Evolutionary conservation across 2,888 invertebrate genomes (phyloP).

Genomic region (Cryptops parisi): DNA sequence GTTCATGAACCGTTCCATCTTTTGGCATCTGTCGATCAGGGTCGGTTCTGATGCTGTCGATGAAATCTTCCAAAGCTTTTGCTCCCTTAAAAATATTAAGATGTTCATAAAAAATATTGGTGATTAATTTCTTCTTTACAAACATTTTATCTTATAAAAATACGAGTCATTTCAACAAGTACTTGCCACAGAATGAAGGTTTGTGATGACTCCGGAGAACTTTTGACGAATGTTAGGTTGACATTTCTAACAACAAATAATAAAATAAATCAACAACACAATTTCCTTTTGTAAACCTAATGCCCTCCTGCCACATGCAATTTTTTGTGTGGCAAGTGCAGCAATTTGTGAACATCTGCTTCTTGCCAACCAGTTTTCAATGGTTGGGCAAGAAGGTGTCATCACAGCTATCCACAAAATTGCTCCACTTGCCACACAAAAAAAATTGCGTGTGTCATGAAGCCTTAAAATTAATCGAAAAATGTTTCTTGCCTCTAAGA

Average conservation of each 20-base stretch:
- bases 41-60: slow-evolving; percentile 65
- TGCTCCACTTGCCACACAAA: too few relatives aligned
- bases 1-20: slow-evolving; percentile 96
- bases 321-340: too few relatives aligned
- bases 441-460: too few relatives aligned
- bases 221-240: slow-evolving; percentile 33
- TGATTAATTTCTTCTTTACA: too few relatives aligned
- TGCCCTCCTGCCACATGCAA: too few relatives aligned
- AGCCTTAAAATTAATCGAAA: too few relatives aligned
- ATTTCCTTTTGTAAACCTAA: not conserved
- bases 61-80: slow-evolving; percentile 80
- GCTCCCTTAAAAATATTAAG: slow-evolving; percentile 47
- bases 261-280: not conserved
- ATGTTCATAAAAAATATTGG: too few relatives aligned
- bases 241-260: slow-evolving; percentile 10
- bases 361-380: too few relatives aligned
- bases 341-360: too few relatives aligned
- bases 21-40: slow-evolving; percentile 58
- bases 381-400: too few relatives aligned
- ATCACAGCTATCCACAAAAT: too few relatives aligned
- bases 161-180: not conserved
- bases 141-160: not conserved
- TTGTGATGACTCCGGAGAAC: slow-evolving; percentile 55
- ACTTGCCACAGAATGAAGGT: slow-evolving; percentile 56
- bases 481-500: slow-evolving; percentile 44